phyloP scores from a whole-genome alignment of 2,888 invertebrate species.

The Dasypolia templi region DNA sequence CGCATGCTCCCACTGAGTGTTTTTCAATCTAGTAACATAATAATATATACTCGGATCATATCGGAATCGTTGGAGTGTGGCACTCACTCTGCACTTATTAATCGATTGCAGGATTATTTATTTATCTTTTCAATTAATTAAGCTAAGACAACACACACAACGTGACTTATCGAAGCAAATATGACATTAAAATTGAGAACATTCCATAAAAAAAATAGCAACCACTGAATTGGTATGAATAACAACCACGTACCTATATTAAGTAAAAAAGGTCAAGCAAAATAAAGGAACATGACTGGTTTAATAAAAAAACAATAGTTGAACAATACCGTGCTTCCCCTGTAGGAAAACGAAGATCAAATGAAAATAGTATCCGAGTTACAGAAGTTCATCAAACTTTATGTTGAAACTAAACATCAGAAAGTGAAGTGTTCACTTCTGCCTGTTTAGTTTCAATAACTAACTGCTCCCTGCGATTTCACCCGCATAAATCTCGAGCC shows the following conservation, averaged over 20 bases:
- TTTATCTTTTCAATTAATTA: constrained; percentile 23
- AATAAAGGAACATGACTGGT: neutral
- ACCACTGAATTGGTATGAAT: no score
- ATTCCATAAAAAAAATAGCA: no score
- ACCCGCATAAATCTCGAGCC: no score
- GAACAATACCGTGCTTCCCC: neutral
- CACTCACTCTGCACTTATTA: neutral
- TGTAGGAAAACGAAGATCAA: neutral
- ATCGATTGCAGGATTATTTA: constrained; percentile 13
- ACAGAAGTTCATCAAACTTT: neutral
- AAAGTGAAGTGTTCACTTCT: neutral
- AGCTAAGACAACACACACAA: neutral
- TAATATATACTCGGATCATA: neutral
- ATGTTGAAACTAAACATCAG: neutral
- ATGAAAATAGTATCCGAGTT: neutral
- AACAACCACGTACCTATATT: neutral
- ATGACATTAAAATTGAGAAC: no score
- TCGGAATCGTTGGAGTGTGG: neutral
- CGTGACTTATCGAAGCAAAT: neutral
- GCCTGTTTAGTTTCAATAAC: no score
- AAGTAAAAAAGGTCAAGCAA: neutral
- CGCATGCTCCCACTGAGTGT: no score
- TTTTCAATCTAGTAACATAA: no score
- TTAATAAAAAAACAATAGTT: neutral
- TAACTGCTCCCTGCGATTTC: no score